These are phyloP conservation scores for Stomatorhinus ivindoensis DNA, from an alignment of 2,113 vertebrate species.

Conservation along the genomic window DNA sequence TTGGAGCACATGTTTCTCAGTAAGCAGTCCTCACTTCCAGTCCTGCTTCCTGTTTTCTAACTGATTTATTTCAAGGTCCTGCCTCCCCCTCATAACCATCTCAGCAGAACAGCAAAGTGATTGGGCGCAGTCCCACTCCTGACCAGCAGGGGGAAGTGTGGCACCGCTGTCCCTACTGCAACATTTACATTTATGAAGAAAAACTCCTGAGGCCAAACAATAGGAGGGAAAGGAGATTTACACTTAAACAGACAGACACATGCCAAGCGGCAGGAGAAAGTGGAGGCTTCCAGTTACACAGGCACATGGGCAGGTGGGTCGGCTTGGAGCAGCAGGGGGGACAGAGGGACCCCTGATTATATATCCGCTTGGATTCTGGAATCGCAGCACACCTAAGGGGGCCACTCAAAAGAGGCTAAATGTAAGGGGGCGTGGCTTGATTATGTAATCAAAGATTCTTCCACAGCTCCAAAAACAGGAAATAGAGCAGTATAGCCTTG, in stretches of 20 bases:
- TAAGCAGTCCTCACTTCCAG: not conserved
- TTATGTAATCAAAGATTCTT: not conserved
- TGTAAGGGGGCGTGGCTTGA: not conserved
- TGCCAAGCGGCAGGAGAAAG: not conserved
- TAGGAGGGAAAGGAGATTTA: not conserved
- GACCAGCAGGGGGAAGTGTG: constrained; percentile 13
- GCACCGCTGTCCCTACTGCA: not conserved
- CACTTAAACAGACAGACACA: not conserved
- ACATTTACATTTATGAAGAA: constrained; percentile 1
- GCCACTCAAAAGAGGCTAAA: not conserved
- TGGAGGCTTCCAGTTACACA: not conserved
- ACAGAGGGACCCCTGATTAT: not conserved
- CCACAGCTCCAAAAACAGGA: not conserved
- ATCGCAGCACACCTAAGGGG: not conserved
- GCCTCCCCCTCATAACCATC: not conserved
- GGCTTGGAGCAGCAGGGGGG: not conserved
- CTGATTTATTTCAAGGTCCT: not conserved
- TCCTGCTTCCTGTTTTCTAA: not conserved
- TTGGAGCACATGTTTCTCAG: not conserved
- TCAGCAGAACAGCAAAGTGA: not conserved
- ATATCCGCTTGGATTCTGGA: not conserved
- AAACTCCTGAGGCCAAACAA: not conserved
- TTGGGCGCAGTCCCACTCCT: not conserved
- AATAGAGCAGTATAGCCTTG: not conserved
- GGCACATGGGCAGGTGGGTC: not conserved